Percentiles rank a stretch among this genome's conserved stretches.
Evolutionary conservation across 2,113 vertebrate species (phyloP).

Genomic region (Petrocephalus zakoni): DNA sequence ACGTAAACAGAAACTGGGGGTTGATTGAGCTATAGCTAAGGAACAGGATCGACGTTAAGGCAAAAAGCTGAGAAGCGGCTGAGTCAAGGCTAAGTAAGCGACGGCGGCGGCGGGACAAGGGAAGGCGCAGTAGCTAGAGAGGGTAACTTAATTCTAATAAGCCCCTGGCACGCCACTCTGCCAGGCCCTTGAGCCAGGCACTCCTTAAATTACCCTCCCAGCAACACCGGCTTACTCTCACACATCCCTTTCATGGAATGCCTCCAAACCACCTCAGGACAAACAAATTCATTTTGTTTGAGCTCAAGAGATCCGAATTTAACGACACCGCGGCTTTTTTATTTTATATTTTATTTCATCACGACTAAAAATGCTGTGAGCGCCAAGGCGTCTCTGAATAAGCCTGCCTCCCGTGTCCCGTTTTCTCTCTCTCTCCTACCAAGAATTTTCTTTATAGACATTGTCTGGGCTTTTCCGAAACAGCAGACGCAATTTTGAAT

Average conservation of each 20-base stretch:
- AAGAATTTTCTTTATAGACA: background rate
- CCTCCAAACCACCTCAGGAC: conserved; percentile 5
- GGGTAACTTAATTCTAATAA: conserved; percentile 2
- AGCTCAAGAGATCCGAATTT: background rate
- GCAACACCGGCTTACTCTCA: conserved; percentile 12
- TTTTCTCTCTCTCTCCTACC: background rate
- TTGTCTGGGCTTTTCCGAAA: background rate
- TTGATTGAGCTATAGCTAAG: background rate
- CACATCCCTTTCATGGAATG: conserved; percentile 3
- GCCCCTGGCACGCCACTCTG: background rate
- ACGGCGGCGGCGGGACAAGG: background rate
- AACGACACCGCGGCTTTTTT: background rate
- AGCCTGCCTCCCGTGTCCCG: background rate
- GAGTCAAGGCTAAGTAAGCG: background rate
- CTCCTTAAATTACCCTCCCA: conserved; percentile 11
- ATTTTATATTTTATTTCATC: background rate
- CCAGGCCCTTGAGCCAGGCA: background rate
- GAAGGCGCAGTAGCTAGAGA: background rate
- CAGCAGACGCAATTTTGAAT: background rate
- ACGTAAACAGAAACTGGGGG: background rate
- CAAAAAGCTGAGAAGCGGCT: background rate
- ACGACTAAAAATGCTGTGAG: background rate
- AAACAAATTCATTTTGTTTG: conserved; percentile 4
- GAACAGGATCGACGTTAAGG: background rate
- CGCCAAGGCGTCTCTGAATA: background rate